phyloP scores from a whole-genome alignment of 2,113 vertebrate genomes.

The Brevimyrus niger region DNA sequence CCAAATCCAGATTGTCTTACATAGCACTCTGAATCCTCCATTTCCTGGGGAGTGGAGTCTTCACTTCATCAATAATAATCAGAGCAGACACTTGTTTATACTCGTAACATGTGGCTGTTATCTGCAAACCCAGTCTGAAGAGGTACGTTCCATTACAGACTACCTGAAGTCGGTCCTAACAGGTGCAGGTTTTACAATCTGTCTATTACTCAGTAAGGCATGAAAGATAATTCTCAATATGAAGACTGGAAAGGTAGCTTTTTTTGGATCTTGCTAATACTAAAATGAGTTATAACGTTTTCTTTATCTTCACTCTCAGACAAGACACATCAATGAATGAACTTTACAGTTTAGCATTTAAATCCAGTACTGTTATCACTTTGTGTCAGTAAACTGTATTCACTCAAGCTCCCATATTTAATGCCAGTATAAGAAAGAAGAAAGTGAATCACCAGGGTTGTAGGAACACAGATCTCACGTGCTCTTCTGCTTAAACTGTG shows the following conservation, averaged over 20 bases:
- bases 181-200: background rate
- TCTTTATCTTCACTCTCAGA: background rate
- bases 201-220: background rate
- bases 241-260: background rate
- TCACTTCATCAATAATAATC: background rate
- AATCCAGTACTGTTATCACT: background rate
- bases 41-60: background rate
- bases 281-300: background rate
- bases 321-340: background rate
- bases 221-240: background rate
- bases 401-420: background rate
- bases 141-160: background rate
- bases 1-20: background rate
- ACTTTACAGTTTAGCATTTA: background rate
- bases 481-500: background rate
- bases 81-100: background rate
- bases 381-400: background rate
- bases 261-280: background rate
- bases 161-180: background rate
- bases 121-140: background rate
- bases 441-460: background rate
- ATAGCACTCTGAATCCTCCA: background rate
- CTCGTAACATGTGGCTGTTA: background rate
- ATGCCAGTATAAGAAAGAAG: background rate
- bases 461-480: background rate